Evolutionary conservation across 2,888 invertebrate genomes (phyloP).

Genomic region (Drosophila ochracea): DNA sequence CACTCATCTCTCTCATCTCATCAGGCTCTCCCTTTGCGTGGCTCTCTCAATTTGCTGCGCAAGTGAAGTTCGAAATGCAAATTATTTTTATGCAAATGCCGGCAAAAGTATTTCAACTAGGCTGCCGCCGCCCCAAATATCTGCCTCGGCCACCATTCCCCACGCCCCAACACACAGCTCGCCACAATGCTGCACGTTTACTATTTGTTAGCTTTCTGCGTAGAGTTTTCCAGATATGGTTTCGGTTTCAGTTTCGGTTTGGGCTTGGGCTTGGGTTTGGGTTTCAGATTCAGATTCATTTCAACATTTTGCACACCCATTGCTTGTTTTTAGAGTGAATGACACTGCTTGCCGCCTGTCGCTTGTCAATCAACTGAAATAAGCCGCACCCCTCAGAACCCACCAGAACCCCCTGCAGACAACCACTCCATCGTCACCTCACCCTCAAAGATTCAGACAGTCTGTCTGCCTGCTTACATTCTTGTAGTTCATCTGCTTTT

Average conservation of each 20-base stretch:
- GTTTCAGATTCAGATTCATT: conserved; percentile 55
- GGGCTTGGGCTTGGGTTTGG: conserved; percentile 34
- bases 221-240: conserved; percentile 26
- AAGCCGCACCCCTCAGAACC: neutral
- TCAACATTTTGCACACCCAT: conserved; percentile 64
- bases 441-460: neutral
- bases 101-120: conserved; percentile 68
- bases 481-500: neutral
- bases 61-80: conserved; percentile 69
- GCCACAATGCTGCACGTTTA: conserved; percentile 2
- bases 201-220: conserved; percentile 19
- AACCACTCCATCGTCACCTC: neutral
- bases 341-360: conserved; percentile 66
- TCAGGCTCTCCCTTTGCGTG: neutral
- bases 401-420: neutral
- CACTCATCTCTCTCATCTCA: neutral
- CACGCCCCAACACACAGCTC: neutral
- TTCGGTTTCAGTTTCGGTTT: neutral
- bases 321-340: conserved; percentile 66
- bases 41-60: conserved; percentile 4
- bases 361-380: conserved; percentile 67
- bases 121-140: conserved; percentile 22
- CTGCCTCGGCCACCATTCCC: neutral
- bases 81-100: conserved; percentile 71
- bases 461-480: conserved; percentile 13